A percentile compares a stretch with the other conserved stretches of the same genome.
Conservation (phyloP, 2,888 invertebrate genomes). For the Pachycephus smyrnensis region DNA sequence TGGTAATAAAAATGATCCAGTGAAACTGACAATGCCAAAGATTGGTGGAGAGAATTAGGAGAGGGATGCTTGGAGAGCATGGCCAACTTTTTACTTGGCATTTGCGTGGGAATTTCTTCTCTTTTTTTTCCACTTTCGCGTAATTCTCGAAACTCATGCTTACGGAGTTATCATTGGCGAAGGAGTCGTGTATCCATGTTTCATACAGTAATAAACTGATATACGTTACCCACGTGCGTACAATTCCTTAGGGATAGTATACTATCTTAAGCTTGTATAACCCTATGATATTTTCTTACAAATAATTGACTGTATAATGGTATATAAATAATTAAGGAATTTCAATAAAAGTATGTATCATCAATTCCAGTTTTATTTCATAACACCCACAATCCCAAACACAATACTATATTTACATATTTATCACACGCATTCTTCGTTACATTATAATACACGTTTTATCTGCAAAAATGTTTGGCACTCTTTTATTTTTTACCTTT, state of each 20-base stretch:
- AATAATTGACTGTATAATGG: neutral
- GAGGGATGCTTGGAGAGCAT: neutral
- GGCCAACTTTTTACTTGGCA: neutral
- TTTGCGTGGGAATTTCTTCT: neutral
- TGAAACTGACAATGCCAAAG: neutral
- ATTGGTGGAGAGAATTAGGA: neutral
- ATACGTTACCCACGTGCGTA: neutral
- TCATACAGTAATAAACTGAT: neutral
- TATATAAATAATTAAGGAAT: neutral
- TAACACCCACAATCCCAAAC: neutral
- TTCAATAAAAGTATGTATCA: neutral
- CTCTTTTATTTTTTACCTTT: neutral
- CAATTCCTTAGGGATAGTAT: neutral
- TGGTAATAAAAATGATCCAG: neutral
- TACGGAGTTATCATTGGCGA: neutral
- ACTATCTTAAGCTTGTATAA: neutral
- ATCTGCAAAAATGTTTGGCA: neutral
- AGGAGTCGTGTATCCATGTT: neutral
- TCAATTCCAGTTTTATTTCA: neutral
- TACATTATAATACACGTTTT: neutral
- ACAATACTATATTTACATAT: neutral
- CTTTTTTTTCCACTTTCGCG: neutral
- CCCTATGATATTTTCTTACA: neutral
- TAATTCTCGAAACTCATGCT: neutral
- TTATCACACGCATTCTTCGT: neutral